A percentile compares a stretch with the other conserved stretches of the same genome.
These are phyloP conservation scores for Goniozus legneri DNA, from an alignment of 1,140 invertebrate genomes.

Conservation along the genomic window DNA sequence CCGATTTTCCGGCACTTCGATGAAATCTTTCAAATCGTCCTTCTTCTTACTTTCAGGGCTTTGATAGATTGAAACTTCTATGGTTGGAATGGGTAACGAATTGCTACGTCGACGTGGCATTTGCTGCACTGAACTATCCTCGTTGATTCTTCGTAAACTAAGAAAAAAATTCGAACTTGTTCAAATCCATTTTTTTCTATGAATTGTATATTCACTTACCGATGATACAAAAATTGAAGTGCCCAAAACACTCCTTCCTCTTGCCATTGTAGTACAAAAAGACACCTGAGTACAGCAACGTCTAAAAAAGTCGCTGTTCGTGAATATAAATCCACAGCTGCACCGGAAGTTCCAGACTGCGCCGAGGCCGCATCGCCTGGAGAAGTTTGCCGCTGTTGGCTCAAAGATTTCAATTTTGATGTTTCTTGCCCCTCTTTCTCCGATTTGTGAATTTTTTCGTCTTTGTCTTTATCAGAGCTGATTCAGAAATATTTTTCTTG, in stretches of 20 bases:
- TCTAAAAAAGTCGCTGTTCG: slow-evolving; percentile 93
- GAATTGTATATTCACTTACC: slow-evolving; percentile 54
- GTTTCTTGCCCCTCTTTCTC: slow-evolving; percentile 28
- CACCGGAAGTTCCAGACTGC: slow-evolving; percentile 22
- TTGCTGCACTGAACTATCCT: slow-evolving; percentile 70
- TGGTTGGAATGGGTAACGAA: slow-evolving; percentile 90
- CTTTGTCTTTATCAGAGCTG: slow-evolving; percentile 25
- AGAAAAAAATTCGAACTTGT: slow-evolving; percentile 2
- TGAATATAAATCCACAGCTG: slow-evolving; percentile 57
- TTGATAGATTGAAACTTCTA: slow-evolving; percentile 81
- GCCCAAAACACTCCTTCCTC: slow-evolving; percentile 98
- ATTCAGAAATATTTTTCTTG: background rate
- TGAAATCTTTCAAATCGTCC: slow-evolving; percentile 70
- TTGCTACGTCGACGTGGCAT: slow-evolving; percentile 81
- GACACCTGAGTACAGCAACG: slow-evolving; percentile 89
- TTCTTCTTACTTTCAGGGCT: slow-evolving; percentile 67
- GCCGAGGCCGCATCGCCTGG: slow-evolving; percentile 21
- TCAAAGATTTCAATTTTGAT: slow-evolving; percentile 21
- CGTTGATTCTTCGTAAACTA: slow-evolving; percentile 77
- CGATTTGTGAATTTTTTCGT: slow-evolving; percentile 22
- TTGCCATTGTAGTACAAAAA: slow-evolving; percentile 97
- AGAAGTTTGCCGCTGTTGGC: slow-evolving; percentile 22
- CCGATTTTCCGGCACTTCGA: slow-evolving; percentile 68
- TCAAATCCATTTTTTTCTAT: slow-evolving; percentile 9
- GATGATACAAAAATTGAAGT: slow-evolving; percentile 86